Evolutionary conservation across 2,113 vertebrate genomes (phyloP).

Genomic region (Myiopsitta monachus): DNA sequence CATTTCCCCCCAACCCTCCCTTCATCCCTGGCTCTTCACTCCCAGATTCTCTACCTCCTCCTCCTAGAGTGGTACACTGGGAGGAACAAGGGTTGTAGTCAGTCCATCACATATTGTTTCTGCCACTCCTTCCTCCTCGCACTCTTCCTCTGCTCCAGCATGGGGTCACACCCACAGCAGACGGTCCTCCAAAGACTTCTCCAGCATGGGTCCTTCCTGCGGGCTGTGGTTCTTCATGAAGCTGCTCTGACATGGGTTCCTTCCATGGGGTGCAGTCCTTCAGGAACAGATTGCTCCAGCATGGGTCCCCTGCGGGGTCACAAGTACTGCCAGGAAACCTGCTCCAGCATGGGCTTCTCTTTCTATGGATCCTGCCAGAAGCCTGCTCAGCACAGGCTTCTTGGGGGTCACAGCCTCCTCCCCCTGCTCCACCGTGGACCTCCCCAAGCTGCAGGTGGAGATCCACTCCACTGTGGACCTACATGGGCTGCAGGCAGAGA

Average conservation of each 20-base stretch:
- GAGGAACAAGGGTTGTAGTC: not conserved
- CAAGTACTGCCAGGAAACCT: not conserved
- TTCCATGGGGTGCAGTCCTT: not conserved
- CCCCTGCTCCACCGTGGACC: not conserved
- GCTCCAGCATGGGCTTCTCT: not conserved
- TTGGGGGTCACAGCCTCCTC: not conserved
- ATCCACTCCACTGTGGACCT: not conserved
- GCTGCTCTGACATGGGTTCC: not conserved
- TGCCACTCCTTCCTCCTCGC: not conserved
- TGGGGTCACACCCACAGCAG: no score
- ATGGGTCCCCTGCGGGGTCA: fast-evolving
- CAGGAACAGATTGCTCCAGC: not conserved
- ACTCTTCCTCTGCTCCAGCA: not conserved
- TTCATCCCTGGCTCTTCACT: not conserved
- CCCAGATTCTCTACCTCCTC: not conserved
- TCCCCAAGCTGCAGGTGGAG: not conserved
- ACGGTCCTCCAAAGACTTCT: not conserved
- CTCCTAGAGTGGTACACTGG: fast-evolving
- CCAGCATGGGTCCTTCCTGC: not conserved
- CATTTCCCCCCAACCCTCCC: not conserved
- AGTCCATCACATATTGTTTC: not conserved
- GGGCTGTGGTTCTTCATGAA: not conserved
- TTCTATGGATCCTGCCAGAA: not conserved
- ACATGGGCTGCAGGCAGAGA: not conserved
- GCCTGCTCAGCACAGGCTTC: not conserved